Conservation (phyloP, 2,797 vertebrate species). For the Periparus ater region DNA sequence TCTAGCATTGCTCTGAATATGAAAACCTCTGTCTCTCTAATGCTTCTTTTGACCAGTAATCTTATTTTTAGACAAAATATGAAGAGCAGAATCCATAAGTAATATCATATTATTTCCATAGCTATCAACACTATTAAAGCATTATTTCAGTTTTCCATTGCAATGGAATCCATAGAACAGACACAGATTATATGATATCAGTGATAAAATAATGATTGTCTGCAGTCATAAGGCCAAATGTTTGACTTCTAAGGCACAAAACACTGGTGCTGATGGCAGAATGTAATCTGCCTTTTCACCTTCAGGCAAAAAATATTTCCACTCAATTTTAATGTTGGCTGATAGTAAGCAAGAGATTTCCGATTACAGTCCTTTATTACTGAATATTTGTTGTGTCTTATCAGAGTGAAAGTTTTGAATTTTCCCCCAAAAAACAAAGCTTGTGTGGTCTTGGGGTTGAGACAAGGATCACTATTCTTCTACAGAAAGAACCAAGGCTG, state of each 20-base stretch:
- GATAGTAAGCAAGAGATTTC: not conserved
- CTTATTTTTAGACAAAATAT: not conserved
- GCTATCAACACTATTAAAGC: not conserved
- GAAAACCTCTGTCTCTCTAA: not conserved
- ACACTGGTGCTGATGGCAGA: not conserved
- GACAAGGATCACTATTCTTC: not conserved
- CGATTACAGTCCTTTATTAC: not conserved
- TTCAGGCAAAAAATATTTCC: not conserved
- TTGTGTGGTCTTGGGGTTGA: not conserved
- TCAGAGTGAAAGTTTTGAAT: not conserved
- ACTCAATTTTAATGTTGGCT: not conserved
- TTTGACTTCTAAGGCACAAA: not conserved
- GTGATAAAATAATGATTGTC: not conserved
- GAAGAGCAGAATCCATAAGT: not conserved
- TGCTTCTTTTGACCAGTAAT: not conserved
- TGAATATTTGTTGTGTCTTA: not conserved
- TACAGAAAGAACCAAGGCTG: not conserved
- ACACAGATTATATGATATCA: not conserved
- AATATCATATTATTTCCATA: not conserved
- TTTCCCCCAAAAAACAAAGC: not conserved
- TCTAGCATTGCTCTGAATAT: not conserved
- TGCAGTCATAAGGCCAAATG: not conserved
- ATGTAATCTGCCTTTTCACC: not conserved
- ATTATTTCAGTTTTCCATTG: constrained; percentile 1
- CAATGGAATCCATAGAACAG: not conserved